Base-by-base conservation (phyloP, 2,888 invertebrate species). In the Drosophila heteroneura region DNA sequence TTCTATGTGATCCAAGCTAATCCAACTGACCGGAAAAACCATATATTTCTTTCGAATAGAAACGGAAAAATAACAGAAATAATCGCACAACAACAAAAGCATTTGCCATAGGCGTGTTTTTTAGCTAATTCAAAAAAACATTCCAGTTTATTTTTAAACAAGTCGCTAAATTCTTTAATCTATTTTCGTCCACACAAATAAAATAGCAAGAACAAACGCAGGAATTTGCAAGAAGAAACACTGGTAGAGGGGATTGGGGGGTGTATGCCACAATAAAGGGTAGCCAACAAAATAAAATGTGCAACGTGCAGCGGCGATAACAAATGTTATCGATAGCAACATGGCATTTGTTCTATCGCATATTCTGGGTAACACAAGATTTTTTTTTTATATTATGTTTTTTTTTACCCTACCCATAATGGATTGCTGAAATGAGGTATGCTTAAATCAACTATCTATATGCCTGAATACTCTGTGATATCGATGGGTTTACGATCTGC, bases 91-190 rank as follows among this genome's bases (percentile, higher is more conserved):
- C 66, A 79, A 77, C 72, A 77, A 71, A 59, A 35, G 52, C 56
- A 61, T 66, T 57, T 66, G 74, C 58, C 74, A 90, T 79, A 84
- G 70, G 89, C 83, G 73, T 90, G 57, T 39, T 81, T 76, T 69
- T 77, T 64, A 71, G 82, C 91, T 82, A 83, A 91, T 91, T 88
- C 76, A 74, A 87, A 80, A 74, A 91, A 75, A 87, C 91, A 87
- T 87, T 88, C 87, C 91, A 85, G 85, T 91, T 87, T 87, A 87
- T 87, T 87, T 87, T 82, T 91, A 90, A 87, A 71, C 85, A 82
- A 78, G 76, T 82, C 90, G 89, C 91, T 76, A 87, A 80, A 87
- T 87, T 91, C 90, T 82, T 91, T 51, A 39, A 85, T 85, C 82
- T 87, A 87, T 87, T 87, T 87, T 75, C 74, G 81, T 85, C 28